Base-by-base conservation (phyloP, 2,888 invertebrate genomes). In the Drosophila mettleri region DNA sequence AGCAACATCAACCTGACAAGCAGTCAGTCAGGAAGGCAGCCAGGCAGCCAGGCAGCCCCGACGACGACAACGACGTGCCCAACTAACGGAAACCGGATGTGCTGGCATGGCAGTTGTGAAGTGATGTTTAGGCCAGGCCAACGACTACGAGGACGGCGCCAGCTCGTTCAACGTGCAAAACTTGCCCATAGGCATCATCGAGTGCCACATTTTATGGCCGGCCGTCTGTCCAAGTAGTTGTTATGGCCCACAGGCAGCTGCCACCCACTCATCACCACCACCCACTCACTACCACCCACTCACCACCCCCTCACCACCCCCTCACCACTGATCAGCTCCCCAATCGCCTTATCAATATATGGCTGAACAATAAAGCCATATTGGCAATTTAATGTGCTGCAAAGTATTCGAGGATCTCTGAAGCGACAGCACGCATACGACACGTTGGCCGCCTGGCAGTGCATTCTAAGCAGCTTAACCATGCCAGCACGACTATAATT, bases 61-160 rank as follows among this genome's bases (percentile, higher is more conserved):
- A 39, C 55, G 36, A 41, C 27, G 46, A 18, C 52, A 43, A 63
- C 51, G 65, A 78, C 78, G 69, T 71, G 84, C 73, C 59, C 75
- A 73, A 86, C 86, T 73, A 86, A 84, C 88, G 84, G 88, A 86
- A 84, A 83, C 88, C 75, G 84, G 84, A 84, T 88, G 84, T 86
- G 84, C 84, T 88, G 78, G 86, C 86, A 86, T 88, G 88, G 86
- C 88, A 86, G 88, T 83, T 86, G 78, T 78, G 80, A 84, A 84
- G 84, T 80, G 80, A 83, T 80, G 84, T 83, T 82, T 78, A 72
- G 88, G 68, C 86, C 77, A 74, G 63, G 69, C 73, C 76, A 72
- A 63, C 53, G 51, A 61, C 38, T 52, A 49, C 58, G 54, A 62
- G 54, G 36, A 31, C 38, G 20, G 43, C 69, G 38, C 52, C 62